Base-by-base conservation (phyloP, 2,888 invertebrate genomes). In the Luperina nickerlii region DNA sequence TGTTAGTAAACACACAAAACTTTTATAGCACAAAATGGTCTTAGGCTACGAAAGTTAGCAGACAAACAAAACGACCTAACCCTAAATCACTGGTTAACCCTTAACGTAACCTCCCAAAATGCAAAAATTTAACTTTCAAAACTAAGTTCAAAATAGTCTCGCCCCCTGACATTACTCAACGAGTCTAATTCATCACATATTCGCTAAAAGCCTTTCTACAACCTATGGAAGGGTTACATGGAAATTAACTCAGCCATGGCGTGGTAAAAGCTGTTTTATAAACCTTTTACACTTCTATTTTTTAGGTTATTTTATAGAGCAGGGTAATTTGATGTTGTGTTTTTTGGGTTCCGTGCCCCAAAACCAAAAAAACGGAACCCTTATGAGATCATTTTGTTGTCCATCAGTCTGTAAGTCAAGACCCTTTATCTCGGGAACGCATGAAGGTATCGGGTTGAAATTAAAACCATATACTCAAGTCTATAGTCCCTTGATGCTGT, bases 181-280 rank as follows among this genome's bases (percentile, higher is more conserved):
- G 45, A 63, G 67, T 62, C 18, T 78, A 42, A 77, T 78, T 75
- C 76, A 66, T 85, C 67, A 82, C n/a, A 67, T 81, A 60, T 71
- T 60, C 42, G 48, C 78, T 87, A 87, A 87, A 87, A 87, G 87
- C 88, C 8, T 69, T 76, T 32, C 78, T 67, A 45, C 32, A 0
- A 0, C 78, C 74, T 76, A 67, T 48, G 88, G 69, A 81, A 60
- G 2, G 1, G 18, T 7, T 1, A 77, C 88, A 85, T 73, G 81
- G n/a, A 81, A 85, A 73, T 88, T 69, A 77, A 15, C 24, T 80
- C 74, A 38, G 24, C 38, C 24, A 74, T 70, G 57, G 20, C 13
- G 63, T 76, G 75, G 20, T 15, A 0, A 42, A 70, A 66, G 54
- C 18, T 20, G 48, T 69, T 69, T 48, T 1, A 11, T 32, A 32